These are phyloP conservation scores for Oxyscelio sp. DNA, from an alignment of 2,888 invertebrate species.

Conservation along the genomic window DNA sequence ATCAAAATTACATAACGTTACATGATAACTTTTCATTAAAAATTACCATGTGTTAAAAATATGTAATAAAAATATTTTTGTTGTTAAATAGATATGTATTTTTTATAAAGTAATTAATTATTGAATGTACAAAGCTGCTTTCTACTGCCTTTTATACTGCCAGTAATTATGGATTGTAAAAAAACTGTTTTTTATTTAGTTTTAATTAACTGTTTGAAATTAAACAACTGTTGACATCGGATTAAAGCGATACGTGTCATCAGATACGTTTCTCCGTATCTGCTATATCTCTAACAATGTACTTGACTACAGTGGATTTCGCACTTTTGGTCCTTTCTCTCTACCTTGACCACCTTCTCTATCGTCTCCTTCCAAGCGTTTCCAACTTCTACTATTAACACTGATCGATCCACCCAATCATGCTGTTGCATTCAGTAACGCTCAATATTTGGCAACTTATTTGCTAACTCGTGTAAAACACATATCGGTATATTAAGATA, in stretches of 20 bases:
- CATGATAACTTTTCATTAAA: too few species aligned
- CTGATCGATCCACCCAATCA: conserved; percentile 41
- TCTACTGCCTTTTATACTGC: too few species aligned
- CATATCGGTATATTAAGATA: background rate
- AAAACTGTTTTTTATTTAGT: too few species aligned
- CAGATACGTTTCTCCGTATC: conserved; percentile 11
- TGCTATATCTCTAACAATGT: conserved; percentile 32
- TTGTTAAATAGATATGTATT: too few species aligned
- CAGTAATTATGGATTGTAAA: too few species aligned
- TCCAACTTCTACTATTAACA: conserved; percentile 54
- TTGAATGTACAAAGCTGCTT: too few species aligned
- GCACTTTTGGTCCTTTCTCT: conserved; percentile 63
- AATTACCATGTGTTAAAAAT: too few species aligned
- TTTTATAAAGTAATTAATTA: too few species aligned
- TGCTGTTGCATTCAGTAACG: conserved; percentile 16
- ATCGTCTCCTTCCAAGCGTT: conserved; percentile 39
- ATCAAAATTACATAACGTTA: too few species aligned
- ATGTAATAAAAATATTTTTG: too few species aligned
- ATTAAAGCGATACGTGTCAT: conserved; percentile 10
- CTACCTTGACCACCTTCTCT: conserved; percentile 61
- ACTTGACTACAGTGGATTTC: conserved; percentile 28
- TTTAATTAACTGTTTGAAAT: too few species aligned
- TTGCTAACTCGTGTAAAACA: conserved; percentile 25
- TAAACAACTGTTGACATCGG: background rate
- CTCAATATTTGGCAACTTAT: conserved; percentile 40